These are phyloP conservation scores for Protonemura montana DNA, from an alignment of 2,888 invertebrate genomes.

Conservation along the genomic window DNA sequence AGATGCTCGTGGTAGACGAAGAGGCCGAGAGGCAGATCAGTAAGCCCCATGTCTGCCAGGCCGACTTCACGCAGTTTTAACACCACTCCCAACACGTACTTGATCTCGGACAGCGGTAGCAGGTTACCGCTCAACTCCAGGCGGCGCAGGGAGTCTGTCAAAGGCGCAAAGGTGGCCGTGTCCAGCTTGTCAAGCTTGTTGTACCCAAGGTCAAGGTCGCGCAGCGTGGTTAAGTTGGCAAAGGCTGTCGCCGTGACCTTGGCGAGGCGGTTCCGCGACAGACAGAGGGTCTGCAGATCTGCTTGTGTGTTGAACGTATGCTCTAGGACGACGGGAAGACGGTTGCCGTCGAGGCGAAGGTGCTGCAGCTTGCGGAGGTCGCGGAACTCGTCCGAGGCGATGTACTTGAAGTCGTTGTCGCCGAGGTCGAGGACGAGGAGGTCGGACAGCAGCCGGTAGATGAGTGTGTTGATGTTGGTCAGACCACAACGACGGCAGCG, in stretches of 20 bases:
- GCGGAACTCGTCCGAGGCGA: slow-evolving; percentile 75
- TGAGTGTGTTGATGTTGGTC: slow-evolving; percentile 77
- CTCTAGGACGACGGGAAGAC: slow-evolving; percentile 77
- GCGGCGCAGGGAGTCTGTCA: slow-evolving; percentile 68
- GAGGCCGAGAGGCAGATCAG: slow-evolving; percentile 66
- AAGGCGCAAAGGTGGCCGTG: slow-evolving; percentile 66
- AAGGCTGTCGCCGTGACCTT: slow-evolving; percentile 78
- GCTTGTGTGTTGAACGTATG: slow-evolving; percentile 66
- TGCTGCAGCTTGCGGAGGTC: slow-evolving; percentile 72
- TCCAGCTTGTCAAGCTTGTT: slow-evolving; percentile 77
- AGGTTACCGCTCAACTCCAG: slow-evolving; percentile 77
- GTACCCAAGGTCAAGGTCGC: slow-evolving; percentile 76
- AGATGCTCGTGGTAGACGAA: slow-evolving; percentile 69
- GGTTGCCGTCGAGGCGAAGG: slow-evolving; percentile 77
- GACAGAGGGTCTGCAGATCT: slow-evolving; percentile 65
- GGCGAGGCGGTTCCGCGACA: slow-evolving; percentile 77
- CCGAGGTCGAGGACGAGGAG: slow-evolving; percentile 79
- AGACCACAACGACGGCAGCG: slow-evolving; percentile 77
- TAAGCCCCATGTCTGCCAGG: slow-evolving; percentile 67
- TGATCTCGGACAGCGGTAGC: slow-evolving; percentile 65
- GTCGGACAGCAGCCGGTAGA: slow-evolving; percentile 78
- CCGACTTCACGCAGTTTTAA: slow-evolving; percentile 67
- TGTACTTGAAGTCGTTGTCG: slow-evolving; percentile 78
- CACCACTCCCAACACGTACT: slow-evolving; percentile 63
- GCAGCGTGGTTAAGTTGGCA: slow-evolving; percentile 72